Evolutionary conservation across 2,113 vertebrate genomes (phyloP), one percentile per base, ranked within the genome.

Genomic region (Elachura formosa): DNA sequence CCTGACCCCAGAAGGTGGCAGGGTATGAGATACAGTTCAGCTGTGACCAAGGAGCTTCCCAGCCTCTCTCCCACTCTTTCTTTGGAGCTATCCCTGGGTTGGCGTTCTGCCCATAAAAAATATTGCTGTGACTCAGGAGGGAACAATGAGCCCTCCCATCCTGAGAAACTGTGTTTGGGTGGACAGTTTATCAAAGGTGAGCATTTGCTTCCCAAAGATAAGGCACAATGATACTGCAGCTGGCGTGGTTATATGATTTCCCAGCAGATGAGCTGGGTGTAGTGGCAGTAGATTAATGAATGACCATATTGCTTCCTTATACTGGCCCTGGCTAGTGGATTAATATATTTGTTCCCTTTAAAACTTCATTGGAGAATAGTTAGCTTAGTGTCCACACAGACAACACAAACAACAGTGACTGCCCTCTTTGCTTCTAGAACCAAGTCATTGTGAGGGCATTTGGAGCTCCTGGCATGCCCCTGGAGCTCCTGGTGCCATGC

Each of bases 251-350:
- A 84, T 46, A 81, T 38, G 67, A 66, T 83, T 80, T 86, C 81
- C 95, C 86, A 95, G 92, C 87, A 91, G 84, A 79, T 38, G 58
- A 85, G 41, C 93, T 89, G 93, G 91, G 55, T 14, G 78, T 94
- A 84, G 89, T 94, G 93, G 92, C 92, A 94, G 80, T 92, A 59
- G 72, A 76, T 95, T 87, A 92, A 90, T 91, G 72, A 95, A 72
- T 80, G 96, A 83, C 80, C 69, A 80, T 97, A 89, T 90, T 84
- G 74, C 84, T 95, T 96, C 76, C 54, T 94, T 88, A 94, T 95
- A 96, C 93, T 94, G 94, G 94, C 94, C 94, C 90, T 79, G 77
- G 90, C 92, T 94, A 92, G 90, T 96, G 90, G 73, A 88, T 96
- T 94, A 96, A 93, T 80, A 71, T 77, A 80, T 84, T 79, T 91